Percentiles rank a stretch among this genome's conserved stretches.
These are phyloP conservation scores for Apus apus DNA, from an alignment of 2,113 vertebrate genomes.

Conservation along the genomic window DNA sequence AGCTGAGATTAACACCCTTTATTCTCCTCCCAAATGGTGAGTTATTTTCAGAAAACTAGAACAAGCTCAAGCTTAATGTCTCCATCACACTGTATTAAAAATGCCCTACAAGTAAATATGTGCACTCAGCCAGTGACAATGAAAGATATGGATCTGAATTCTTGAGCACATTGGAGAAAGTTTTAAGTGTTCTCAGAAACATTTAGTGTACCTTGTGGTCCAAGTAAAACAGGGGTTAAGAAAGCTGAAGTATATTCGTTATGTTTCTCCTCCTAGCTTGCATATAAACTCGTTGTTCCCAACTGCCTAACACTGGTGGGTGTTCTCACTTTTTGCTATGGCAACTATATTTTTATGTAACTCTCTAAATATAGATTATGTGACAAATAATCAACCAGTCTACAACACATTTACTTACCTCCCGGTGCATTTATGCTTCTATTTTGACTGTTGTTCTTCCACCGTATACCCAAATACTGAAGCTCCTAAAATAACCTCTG, in stretches of 20 bases:
- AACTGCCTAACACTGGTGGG: background rate
- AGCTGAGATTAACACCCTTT: conserved; percentile 41
- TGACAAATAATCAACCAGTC: background rate
- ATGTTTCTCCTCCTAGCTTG: background rate
- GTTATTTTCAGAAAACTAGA: conserved; percentile 55
- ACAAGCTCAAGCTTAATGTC: conserved; percentile 30
- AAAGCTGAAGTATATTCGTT: background rate
- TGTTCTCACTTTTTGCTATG: conserved; percentile 42
- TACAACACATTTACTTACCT: background rate
- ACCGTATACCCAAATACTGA: background rate
- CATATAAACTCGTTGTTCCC: conserved; percentile 20
- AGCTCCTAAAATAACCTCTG: background rate
- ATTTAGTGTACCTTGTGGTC: background rate
- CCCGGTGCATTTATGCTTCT: background rate
- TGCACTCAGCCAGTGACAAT: conserved; percentile 15
- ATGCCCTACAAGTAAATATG: conserved; percentile 10
- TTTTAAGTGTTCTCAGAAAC: conserved; percentile 7
- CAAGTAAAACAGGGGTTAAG: conserved; percentile 3
- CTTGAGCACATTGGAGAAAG: background rate
- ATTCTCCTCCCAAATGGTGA: conserved; percentile 50
- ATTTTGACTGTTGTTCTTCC: background rate
- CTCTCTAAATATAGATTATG: conserved; percentile 13
- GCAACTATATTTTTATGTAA: conserved; percentile 12
- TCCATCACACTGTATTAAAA: conserved; percentile 34
- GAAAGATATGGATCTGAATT: background rate